Percentiles rank a stretch among this genome's conserved stretches.
Conservation (phyloP, 2,797 vertebrate species). For the Peromyscus aztecus region DNA sequence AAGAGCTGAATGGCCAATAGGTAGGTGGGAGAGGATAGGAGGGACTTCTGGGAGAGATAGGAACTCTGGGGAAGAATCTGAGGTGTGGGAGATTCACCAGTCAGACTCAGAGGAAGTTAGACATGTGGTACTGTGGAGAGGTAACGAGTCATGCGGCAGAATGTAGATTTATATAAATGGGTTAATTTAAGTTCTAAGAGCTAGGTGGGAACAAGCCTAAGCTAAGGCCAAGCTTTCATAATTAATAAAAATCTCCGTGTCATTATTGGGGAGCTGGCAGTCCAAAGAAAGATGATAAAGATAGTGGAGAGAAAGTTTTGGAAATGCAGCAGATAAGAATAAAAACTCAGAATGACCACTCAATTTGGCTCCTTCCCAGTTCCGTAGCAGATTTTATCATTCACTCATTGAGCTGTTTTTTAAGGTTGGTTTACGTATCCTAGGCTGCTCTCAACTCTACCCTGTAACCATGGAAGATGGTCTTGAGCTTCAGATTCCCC, state of each 20-base stretch:
- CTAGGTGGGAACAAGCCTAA: not conserved
- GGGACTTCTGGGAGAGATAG: not conserved
- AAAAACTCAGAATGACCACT: not conserved
- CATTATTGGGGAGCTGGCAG: not conserved
- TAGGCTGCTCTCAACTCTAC: not conserved
- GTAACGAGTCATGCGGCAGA: not conserved
- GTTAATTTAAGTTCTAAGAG: not conserved
- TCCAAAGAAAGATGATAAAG: not conserved
- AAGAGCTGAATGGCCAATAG: not conserved
- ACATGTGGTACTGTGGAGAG: not conserved
- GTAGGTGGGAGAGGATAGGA: not conserved
- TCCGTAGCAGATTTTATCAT: not conserved
- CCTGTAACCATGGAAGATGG: no score
- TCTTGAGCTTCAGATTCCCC: not conserved
- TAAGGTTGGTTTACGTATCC: not conserved
- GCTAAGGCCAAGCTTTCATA: not conserved
- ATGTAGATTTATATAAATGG: not conserved
- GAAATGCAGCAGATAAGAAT: not conserved
- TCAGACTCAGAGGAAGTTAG: not conserved
- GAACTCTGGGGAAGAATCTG: not conserved
- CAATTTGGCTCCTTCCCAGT: not conserved
- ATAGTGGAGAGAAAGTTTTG: not conserved
- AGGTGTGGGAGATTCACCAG: not conserved
- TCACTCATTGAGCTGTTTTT: not conserved
- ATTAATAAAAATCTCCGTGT: not conserved